Evolutionary conservation across 2,113 vertebrate genomes (phyloP).

Genomic region (Speoplatyrhinus poulsoni): DNA sequence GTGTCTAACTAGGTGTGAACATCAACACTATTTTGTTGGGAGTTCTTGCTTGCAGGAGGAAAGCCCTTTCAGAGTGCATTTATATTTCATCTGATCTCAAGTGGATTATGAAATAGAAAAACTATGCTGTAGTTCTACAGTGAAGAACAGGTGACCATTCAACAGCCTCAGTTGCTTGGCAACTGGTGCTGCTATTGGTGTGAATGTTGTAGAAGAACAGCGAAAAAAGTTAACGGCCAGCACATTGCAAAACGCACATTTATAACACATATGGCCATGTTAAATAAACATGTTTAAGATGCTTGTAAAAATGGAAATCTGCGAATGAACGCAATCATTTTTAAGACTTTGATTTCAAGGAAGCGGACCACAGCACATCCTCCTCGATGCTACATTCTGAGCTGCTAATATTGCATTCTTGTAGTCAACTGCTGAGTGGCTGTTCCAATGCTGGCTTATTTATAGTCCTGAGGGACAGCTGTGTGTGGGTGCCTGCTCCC

Average conservation of each 20-base stretch:
- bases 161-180: conserved; percentile 64
- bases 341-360: too few species aligned
- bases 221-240: not conserved
- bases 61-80: conserved; percentile 25
- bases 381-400: conserved; percentile 6
- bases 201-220: not conserved
- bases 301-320: not conserved
- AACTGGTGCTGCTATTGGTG: conserved; percentile 46
- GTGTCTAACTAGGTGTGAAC: not conserved
- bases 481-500: conserved; percentile 46
- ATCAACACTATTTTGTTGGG: not conserved
- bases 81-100: conserved; percentile 50
- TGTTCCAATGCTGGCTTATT: conserved; percentile 30
- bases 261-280: not conserved
- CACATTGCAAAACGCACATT: not conserved
- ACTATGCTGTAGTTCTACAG: conserved; percentile 22
- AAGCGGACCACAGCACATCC: not conserved
- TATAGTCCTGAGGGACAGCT: conserved; percentile 60
- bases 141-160: conserved; percentile 35
- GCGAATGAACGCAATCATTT: too few species aligned
- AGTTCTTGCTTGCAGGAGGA: not conserved
- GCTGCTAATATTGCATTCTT: conserved; percentile 11
- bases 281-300: not conserved
- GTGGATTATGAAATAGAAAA: conserved; percentile 45
- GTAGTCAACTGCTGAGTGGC: conserved; percentile 42